Evolutionary conservation across 2,888 invertebrate genomes (phyloP).

Genomic region (Macrophya annulata): DNA sequence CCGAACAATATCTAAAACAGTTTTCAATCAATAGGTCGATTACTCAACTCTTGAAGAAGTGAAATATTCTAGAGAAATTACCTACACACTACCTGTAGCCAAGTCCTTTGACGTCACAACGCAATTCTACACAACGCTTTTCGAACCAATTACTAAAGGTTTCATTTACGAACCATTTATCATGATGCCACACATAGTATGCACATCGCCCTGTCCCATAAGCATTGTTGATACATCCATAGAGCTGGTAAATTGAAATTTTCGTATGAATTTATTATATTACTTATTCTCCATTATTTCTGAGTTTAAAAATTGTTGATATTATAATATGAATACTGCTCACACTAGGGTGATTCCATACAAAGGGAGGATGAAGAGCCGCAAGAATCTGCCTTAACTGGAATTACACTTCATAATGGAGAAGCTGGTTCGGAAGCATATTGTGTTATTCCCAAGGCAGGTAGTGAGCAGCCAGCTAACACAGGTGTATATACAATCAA

Average conservation of each 20-base stretch:
- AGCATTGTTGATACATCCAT: slow-evolving; percentile 85
- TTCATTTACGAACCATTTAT: slow-evolving; percentile 86
- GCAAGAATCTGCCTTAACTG: slow-evolving; percentile 73
- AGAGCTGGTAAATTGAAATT: slow-evolving; percentile 81
- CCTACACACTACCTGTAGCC: slow-evolving; percentile 83
- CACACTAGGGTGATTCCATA: slow-evolving; percentile 72
- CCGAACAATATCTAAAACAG: background rate
- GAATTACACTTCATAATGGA: slow-evolving; percentile 78
- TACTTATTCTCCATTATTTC: background rate
- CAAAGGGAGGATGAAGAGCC: slow-evolving; percentile 67
- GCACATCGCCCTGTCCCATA: slow-evolving; percentile 87
- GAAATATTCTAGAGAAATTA: slow-evolving; percentile 82
- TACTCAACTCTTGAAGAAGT: slow-evolving; percentile 71
- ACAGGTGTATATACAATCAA: slow-evolving; percentile 82
- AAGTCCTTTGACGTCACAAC: slow-evolving; percentile 88
- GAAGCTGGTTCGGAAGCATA: slow-evolving; percentile 82
- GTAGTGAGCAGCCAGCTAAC: slow-evolving; percentile 80
- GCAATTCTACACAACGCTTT: slow-evolving; percentile 85
- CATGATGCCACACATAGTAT: slow-evolving; percentile 86
- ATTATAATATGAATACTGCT: slow-evolving; percentile 53
- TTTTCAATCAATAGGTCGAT: slow-evolving; percentile 70
- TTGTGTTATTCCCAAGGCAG: slow-evolving; percentile 78
- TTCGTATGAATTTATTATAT: background rate
- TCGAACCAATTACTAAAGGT: slow-evolving; percentile 85
- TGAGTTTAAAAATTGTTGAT: slow-evolving; percentile 61